Evolutionary conservation across 2,797 vertebrate genomes (phyloP).

Genomic region (Gobionotothen gibberifrons): DNA sequence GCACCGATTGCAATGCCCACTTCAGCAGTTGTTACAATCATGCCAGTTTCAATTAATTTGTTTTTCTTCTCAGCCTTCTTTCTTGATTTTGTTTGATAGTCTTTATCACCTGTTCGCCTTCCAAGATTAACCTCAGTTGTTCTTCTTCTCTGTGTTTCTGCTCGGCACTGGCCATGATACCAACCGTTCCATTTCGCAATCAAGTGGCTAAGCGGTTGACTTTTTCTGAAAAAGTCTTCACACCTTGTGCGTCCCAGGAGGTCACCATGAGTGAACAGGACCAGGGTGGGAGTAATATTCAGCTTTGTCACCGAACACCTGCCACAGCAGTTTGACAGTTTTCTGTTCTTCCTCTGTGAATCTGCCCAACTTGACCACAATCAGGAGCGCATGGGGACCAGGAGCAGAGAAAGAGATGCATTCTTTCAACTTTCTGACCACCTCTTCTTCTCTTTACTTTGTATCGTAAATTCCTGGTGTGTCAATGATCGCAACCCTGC

Average conservation of each 20-base stretch:
- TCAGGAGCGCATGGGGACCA: constrained; percentile 58
- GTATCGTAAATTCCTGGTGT: constrained; percentile 57
- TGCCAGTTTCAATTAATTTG: constrained; percentile 5
- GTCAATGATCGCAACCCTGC: constrained; percentile 38
- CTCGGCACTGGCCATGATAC: constrained; percentile 26
- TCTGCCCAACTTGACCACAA: constrained; percentile 39
- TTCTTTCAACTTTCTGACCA: constrained; percentile 30
- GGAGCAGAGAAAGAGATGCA: constrained; percentile 41
- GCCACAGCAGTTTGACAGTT: constrained; percentile 39
- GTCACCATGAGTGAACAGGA: constrained; percentile 58
- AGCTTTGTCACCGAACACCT: constrained; percentile 40
- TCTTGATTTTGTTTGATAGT: constrained; percentile 3
- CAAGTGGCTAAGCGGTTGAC: constrained; percentile 19
- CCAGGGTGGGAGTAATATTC: constrained; percentile 28
- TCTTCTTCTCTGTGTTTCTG: constrained; percentile 5
- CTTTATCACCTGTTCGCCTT: neutral
- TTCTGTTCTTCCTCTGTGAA: constrained; percentile 49
- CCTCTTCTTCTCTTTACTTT: constrained; percentile 20
- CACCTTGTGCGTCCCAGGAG: neutral
- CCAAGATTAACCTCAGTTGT: neutral
- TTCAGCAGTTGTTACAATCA: neutral
- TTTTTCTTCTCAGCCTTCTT: constrained; percentile 48
- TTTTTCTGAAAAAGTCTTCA: constrained; percentile 14
- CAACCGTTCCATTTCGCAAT: constrained; percentile 10
- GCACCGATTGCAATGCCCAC: neutral